These are phyloP conservation scores for Seira sanloemensis DNA, from an alignment of 2,888 invertebrate genomes.

Conservation along the genomic window DNA sequence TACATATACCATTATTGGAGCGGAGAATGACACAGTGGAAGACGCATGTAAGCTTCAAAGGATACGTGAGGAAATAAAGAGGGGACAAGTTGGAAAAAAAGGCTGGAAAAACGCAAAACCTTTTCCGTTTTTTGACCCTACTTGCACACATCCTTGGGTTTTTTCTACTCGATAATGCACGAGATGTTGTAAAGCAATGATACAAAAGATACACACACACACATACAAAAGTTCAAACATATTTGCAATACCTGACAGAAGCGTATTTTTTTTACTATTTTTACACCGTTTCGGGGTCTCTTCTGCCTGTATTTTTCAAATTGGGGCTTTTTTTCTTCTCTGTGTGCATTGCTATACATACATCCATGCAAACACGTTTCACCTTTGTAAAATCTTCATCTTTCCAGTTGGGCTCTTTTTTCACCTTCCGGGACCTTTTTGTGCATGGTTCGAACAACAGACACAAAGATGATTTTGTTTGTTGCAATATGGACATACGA, in stretches of 20 bases:
- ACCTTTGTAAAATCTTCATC: neutral
- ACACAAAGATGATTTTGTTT: neutral
- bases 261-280: too few species aligned
- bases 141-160: neutral
- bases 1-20: too few species aligned
- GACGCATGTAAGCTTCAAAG: neutral
- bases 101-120: conserved; percentile 29
- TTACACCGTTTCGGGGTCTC: neutral
- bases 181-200: too few species aligned
- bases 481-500: too few species aligned
- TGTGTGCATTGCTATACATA: neutral
- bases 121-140: conserved; percentile 34
- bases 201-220: conserved; percentile 2
- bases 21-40: conserved; percentile 4
- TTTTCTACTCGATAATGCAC: neutral
- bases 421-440: conserved; percentile 32
- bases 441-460: too few species aligned
- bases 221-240: conserved; percentile 24
- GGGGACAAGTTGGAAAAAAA: conserved; percentile 28
- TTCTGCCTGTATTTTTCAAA: neutral
- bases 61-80: conserved; percentile 12
- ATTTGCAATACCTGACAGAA: neutral
- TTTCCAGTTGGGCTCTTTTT: conserved; percentile 3
- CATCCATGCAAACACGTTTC: neutral
- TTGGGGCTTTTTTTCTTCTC: neutral